A percentile compares a stretch with the other conserved stretches of the same genome.
These are phyloP conservation scores for Coptotermes formosanus DNA, from an alignment of 1,140 invertebrate species.

Conservation along the genomic window DNA sequence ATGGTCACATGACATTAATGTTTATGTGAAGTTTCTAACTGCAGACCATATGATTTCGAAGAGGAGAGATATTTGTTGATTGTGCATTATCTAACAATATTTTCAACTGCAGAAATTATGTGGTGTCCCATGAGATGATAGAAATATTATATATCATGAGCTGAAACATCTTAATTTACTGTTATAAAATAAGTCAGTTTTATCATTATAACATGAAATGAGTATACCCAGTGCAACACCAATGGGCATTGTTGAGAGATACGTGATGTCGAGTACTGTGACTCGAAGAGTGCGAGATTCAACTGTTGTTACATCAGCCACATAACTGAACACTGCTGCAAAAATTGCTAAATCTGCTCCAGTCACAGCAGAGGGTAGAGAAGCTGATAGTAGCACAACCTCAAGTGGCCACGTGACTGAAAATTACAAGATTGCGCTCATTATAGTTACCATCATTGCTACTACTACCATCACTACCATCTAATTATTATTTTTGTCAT, in stretches of 20 bases:
- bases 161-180: no score
- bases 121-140: no score
- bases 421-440: not conserved
- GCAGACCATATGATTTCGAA: no score
- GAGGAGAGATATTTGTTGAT: no score
- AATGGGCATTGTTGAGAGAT: conserved; percentile 70
- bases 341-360: conserved; percentile 75
- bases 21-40: no score
- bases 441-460: not conserved
- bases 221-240: conserved; percentile 64
- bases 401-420: conserved; percentile 66
- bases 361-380: conserved; percentile 66
- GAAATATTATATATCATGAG: no score
- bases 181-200: not conserved
- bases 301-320: conserved; percentile 65
- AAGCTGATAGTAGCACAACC: conserved; percentile 69
- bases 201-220: conserved; percentile 6
- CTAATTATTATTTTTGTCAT: not conserved
- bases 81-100: no score
- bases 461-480: not conserved
- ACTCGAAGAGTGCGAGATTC: conserved; percentile 66
- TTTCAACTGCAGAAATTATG: no score
- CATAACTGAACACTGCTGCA: conserved; percentile 68
- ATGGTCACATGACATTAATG: no score
- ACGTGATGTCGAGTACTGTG: conserved; percentile 69